Evolutionary conservation across 1,140 invertebrate genomes (phyloP), one percentile per base, ranked within the genome.

Genomic region (Anoplolepis gracilipes): DNA sequence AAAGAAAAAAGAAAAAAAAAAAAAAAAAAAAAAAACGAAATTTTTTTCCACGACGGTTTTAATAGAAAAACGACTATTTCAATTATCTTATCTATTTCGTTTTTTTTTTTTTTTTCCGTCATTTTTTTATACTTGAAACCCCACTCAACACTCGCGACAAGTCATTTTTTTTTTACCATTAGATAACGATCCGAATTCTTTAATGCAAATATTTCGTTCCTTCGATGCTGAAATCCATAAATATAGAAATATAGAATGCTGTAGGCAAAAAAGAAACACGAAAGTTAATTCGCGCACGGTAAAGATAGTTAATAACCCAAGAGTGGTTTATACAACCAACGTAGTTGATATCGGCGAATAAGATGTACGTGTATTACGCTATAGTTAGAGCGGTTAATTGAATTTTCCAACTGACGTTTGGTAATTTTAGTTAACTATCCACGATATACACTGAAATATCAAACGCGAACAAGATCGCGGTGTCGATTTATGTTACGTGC

Each of bases 391-490:
- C 6, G 67, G 16, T 73, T 73, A 82, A 82, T 82, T 82, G 53
- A 82, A 82, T 82, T 82, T 82, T 82, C 67, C 13, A 22, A 59
- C 67, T 19, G 53, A 42, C 78, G 36, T 82, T 73, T 55, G 67
- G 67, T 82, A n/a, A 82, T 82, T 82, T 72, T 33, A 64, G 62
- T 79, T 79, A 72, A 82, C 67, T 82, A 33, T n/a, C 4, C 28
- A 28, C 46, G 16, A 49, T 49, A 49, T 49, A 82, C 72, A 59
- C 67, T 81, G 72, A 72, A 82, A 72, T 42, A 61, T 67, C 67
- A 59, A 46, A 46, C 53, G 65, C 78, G 65, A 61, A 59, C 67
- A 61, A 82, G 78, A 55, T n/a, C 46, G 46, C 28, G 46, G n/a
- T 49, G 78, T 69, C 36, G 49, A 72, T 55, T 70, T 70, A 39